phyloP scores from a whole-genome alignment of 2,113 vertebrate species.

The Gasterosteus nipponicus region DNA sequence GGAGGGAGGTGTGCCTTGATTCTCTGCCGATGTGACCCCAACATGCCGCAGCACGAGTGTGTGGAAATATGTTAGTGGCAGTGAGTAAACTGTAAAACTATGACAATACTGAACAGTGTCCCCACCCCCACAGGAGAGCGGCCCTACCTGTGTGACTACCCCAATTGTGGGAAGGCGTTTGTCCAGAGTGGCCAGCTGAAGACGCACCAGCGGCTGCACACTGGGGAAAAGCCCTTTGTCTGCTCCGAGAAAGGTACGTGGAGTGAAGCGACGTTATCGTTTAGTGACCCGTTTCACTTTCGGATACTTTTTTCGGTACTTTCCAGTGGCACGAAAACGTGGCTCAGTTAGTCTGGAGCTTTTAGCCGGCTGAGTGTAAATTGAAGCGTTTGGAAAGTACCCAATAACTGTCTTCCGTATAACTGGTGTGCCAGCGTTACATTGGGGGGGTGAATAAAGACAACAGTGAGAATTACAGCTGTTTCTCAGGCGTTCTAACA shows the following conservation, averaged over 20 bases:
- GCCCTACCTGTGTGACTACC: conserved; percentile 96
- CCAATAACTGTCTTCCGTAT: conserved; percentile 1
- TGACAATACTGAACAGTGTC: neutral
- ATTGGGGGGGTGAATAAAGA: too few relatives aligned
- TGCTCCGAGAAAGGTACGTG: conserved; percentile 91
- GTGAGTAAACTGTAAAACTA: neutral
- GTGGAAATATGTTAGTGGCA: neutral
- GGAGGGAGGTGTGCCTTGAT: neutral
- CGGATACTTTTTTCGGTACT: conserved; percentile 30
- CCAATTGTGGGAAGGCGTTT: conserved; percentile 97
- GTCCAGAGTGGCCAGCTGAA: conserved; percentile 99
- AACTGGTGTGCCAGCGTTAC: neutral
- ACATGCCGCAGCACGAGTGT: neutral
- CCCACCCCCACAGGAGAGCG: conserved; percentile 86
- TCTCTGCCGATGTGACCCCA: neutral
- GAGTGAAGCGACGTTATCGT: too few relatives aligned
- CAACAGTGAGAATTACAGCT: too few relatives aligned
- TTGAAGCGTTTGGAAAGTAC: conserved; percentile 55
- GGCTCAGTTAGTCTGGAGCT: neutral
- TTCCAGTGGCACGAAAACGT: conserved; percentile 8
- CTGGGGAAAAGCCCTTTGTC: conserved; percentile 97
- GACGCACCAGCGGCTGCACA: conserved; percentile 97
- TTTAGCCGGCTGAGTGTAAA: neutral
- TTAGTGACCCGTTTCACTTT: neutral
- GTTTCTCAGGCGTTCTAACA: neutral